Base-by-base conservation (phyloP, 1,140 invertebrate genomes). In the Rhagoletis zephyria region DNA sequence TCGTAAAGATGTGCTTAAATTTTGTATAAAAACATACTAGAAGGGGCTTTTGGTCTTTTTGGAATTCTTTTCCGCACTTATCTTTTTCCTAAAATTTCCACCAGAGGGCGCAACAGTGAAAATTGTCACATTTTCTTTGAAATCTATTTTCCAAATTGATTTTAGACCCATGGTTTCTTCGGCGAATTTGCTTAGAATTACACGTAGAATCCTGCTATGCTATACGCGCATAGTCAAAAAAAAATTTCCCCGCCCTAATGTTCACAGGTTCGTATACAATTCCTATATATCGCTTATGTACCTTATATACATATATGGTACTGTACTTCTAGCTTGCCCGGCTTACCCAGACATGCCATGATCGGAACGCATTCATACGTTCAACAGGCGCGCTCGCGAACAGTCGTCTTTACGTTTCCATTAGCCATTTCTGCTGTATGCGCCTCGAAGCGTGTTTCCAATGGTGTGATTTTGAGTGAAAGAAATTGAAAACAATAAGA, bases 401-500 rank as follows among this genome's bases (percentile, higher is more conserved):
- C 74, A 81, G 74, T 81, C 74, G 74, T 19, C 74, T 81, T 81
- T 19, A 14, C 48, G n/a, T 56, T 81, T 56, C 74, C 74, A 30
- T 59, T 81, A 56, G 16, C 74, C n/a, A 81, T 56, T 81, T 30
- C 30, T 30, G 30, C 30, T 51, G 74, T 30, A 30, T 74, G 42
- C 4, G 45, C 12, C 40, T 48, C 2, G 5, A 59, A 81, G 56
- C 74, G 74, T 45, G 45, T 74, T 74, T 74, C 67, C 45, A 74
- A 74, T 48, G 67, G 67, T 74, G 10, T 81, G 74, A 81, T 61
- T 86, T 86, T 86, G 59, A 86, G 85, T 42, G 59, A 65, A 63
- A 65, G 59, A 63, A 86, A 45, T 86, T 86, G 19, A 3, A 19
- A 74, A 74, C 19, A 67, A 67, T 30, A 74, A 74, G 67, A 74